These are phyloP conservation scores for Melanostoma scalare DNA, from an alignment of 2,888 invertebrate species.

Conservation along the genomic window DNA sequence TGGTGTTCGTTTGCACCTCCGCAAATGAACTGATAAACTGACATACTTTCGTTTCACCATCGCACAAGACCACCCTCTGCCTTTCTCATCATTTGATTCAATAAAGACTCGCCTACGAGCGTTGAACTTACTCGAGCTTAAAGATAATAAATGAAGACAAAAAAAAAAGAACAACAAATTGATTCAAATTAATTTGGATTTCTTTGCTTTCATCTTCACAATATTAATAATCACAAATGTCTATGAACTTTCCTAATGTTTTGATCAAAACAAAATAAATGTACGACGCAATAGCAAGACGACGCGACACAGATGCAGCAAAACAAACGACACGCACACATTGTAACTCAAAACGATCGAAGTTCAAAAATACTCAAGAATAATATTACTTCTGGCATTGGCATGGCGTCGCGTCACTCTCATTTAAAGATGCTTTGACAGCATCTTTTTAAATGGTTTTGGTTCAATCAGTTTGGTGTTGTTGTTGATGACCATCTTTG, in stretches of 20 bases:
- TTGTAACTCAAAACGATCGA: neutral
- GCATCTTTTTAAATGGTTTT: no score
- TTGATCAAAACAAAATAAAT: conserved; percentile 25
- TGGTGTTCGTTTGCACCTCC: no score
- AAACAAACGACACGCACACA: neutral
- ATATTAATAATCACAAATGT: conserved; percentile 13
- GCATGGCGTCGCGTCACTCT: neutral
- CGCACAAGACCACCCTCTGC: no score
- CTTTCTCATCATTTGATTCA: neutral
- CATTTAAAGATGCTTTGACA: neutral
- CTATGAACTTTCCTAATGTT: conserved; percentile 49
- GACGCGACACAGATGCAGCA: neutral
- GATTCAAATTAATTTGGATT: conserved; percentile 18
- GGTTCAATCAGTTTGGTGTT: no score
- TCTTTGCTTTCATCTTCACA: conserved; percentile 14
- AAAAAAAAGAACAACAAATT: neutral
- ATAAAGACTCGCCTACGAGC: conserved; percentile 45
- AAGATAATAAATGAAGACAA: neutral
- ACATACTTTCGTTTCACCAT: no score
- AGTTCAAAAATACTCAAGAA: conserved; percentile 35
- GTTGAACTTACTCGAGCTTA: conserved; percentile 31
- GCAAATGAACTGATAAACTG: no score
- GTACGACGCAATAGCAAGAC: conserved; percentile 49
- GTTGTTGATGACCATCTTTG: no score
- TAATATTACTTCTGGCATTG: neutral